Evolutionary conservation across 2,888 invertebrate species (phyloP).

Genomic region (Tuberolachnus salignus): DNA sequence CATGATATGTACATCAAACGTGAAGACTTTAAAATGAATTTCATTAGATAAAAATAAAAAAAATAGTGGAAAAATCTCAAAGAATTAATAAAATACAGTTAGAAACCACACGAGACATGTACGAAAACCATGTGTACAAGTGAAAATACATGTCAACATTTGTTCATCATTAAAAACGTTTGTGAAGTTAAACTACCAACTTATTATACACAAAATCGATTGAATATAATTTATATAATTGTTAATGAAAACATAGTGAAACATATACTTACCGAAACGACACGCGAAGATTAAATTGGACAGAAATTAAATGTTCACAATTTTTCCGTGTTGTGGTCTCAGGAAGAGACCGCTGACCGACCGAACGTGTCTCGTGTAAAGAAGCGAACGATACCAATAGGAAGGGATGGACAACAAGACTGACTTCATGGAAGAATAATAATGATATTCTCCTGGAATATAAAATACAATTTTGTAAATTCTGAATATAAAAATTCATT

Average conservation of each 20-base stretch:
- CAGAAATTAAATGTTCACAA: background rate
- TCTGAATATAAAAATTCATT: too few relatives aligned
- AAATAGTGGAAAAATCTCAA: background rate
- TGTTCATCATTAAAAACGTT: background rate
- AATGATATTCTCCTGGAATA: too few relatives aligned
- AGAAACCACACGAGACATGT: background rate
- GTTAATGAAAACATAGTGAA: background rate
- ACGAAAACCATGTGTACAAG: background rate
- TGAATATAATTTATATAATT: too few relatives aligned
- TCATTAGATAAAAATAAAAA: background rate
- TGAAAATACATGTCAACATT: background rate
- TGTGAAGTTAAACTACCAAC: background rate
- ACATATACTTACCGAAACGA: conserved; percentile 38
- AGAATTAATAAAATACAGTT: background rate
- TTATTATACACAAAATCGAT: too few relatives aligned
- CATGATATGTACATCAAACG: background rate
- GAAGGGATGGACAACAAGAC: too few relatives aligned
- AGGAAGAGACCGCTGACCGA: conserved; percentile 16
- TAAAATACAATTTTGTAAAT: too few relatives aligned
- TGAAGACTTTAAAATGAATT: background rate
- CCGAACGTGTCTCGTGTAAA: too few relatives aligned
- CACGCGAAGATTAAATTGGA: conserved; percentile 20
- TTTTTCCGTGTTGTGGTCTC: conserved; percentile 1
- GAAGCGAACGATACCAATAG: too few relatives aligned
- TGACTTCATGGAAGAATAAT: too few relatives aligned